Conservation (phyloP, 1,140 invertebrate genomes). For the Zelostemma sp. region DNA sequence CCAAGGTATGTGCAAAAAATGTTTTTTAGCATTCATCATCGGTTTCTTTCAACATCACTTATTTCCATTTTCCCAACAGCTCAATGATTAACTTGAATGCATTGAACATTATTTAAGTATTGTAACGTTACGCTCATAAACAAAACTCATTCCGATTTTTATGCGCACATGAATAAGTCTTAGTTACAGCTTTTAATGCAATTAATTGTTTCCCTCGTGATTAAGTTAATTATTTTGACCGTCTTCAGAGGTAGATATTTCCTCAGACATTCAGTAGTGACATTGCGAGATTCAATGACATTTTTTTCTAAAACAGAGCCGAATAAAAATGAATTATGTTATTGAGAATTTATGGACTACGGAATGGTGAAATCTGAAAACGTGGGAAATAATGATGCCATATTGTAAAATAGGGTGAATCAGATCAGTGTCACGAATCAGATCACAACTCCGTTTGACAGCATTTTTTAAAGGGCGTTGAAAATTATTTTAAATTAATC, state of each 20-base stretch:
- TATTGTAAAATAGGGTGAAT: too few species aligned
- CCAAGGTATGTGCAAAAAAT: conserved; percentile 9
- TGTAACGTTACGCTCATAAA: conserved; percentile 27
- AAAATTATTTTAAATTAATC: too few species aligned
- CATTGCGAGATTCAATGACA: conserved; percentile 11
- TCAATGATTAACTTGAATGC: conserved; percentile 49
- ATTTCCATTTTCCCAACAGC: conserved; percentile 19
- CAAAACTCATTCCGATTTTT: conserved; percentile 26
- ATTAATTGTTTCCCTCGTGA: conserved; percentile 27
- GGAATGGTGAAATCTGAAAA: too few species aligned
- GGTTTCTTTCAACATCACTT: conserved; percentile 8
- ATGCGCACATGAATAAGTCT: conserved; percentile 26
- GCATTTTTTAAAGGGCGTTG: too few species aligned
- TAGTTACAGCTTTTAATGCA: conserved; percentile 19
- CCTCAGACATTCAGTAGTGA: conserved; percentile 25
- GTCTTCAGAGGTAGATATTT: conserved; percentile 31
- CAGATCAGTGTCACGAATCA: too few species aligned
- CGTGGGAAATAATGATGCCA: too few species aligned
- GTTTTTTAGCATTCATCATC: conserved; percentile 7
- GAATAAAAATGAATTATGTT: conserved; percentile 28
- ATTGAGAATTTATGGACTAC: too few species aligned
- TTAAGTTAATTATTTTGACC: conserved; percentile 31
- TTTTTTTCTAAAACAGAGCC: conserved; percentile 14
- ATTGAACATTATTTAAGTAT: conserved; percentile 52
- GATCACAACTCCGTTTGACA: too few species aligned